Conservation (phyloP, 2,888 invertebrate species). For the Lysandra bellargus region DNA sequence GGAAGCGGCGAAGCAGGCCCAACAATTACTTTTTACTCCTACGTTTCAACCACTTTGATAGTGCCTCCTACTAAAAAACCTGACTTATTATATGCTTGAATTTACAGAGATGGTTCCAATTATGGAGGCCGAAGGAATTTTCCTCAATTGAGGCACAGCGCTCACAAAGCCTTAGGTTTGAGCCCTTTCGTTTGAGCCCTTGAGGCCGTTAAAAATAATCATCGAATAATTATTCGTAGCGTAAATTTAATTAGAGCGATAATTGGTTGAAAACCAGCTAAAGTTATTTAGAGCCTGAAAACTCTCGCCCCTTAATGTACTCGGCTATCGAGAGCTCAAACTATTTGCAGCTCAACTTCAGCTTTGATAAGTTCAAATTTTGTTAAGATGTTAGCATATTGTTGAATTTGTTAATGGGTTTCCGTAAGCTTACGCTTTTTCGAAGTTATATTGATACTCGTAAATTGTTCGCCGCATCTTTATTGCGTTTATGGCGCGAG, state of each 20-base stretch:
- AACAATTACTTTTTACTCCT: too few relatives aligned
- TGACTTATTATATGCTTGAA: not conserved
- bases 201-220: slow-evolving; percentile 42
- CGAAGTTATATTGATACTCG: not conserved
- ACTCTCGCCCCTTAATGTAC: slow-evolving; percentile 38
- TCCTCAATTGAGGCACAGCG: not conserved
- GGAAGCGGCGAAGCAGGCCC: too few relatives aligned
- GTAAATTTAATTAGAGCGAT: slow-evolving; percentile 70
- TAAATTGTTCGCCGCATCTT: too few relatives aligned
- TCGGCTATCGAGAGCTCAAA: slow-evolving; percentile 32
- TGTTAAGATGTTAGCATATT: slow-evolving; percentile 12
- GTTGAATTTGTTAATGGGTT: not conserved
- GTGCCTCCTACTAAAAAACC: not conserved
- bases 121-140: not conserved
- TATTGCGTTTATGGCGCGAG: too few relatives aligned
- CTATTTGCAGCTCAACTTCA: slow-evolving; percentile 34
- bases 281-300: slow-evolving; percentile 43
- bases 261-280: slow-evolving; percentile 53
- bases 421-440: not conserved
- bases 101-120: slow-evolving; percentile 18
- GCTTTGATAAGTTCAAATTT: slow-evolving; percentile 27
- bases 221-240: slow-evolving; percentile 72
- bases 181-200: slow-evolving; percentile 27
- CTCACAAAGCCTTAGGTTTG: slow-evolving; percentile 27
- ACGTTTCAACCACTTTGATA: not conserved